Evolutionary conservation across 2,113 vertebrate species (phyloP).

Genomic region (Elachura formosa): DNA sequence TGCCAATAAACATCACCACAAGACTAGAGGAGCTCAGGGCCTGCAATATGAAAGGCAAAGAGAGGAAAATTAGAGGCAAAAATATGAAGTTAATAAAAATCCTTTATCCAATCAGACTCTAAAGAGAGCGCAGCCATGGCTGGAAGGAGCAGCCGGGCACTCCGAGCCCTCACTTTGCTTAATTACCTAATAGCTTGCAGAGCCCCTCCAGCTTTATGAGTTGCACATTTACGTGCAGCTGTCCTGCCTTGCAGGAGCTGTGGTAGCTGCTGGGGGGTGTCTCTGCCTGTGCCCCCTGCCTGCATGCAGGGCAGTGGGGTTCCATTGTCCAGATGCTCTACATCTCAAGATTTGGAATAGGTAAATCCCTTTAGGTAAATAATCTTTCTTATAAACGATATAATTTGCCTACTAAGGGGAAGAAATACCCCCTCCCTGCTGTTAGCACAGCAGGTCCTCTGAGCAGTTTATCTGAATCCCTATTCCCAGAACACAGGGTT

Average conservation of each 20-base stretch:
- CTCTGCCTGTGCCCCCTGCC: not conserved
- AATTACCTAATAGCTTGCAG: conserved; percentile 72
- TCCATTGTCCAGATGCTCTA: not conserved
- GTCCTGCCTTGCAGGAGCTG: not conserved
- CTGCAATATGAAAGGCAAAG: conserved; percentile 64
- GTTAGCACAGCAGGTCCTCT: not conserved
- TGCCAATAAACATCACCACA: conserved; percentile 62
- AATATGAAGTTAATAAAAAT: conserved; percentile 78
- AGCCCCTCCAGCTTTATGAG: conserved; percentile 56
- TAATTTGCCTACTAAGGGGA: not conserved
- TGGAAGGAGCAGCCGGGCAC: conserved; percentile 20
- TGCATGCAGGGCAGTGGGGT: not conserved
- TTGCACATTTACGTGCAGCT: conserved; percentile 56
- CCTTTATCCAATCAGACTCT: conserved; percentile 70
- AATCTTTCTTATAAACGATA: not conserved
- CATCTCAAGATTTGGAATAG: not conserved
- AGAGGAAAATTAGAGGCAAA: conserved; percentile 68
- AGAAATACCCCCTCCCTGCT: not conserved
- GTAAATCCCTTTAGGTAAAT: not conserved
- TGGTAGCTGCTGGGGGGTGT: not conserved
- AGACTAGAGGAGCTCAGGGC: conserved; percentile 34
- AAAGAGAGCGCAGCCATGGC: conserved; percentile 32
- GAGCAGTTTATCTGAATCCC: not conserved
- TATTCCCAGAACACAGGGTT: not conserved
- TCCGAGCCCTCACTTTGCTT: conserved; percentile 56